Evolutionary conservation across 2,888 invertebrate species (phyloP).

Genomic region (Eristalinus aeneus): DNA sequence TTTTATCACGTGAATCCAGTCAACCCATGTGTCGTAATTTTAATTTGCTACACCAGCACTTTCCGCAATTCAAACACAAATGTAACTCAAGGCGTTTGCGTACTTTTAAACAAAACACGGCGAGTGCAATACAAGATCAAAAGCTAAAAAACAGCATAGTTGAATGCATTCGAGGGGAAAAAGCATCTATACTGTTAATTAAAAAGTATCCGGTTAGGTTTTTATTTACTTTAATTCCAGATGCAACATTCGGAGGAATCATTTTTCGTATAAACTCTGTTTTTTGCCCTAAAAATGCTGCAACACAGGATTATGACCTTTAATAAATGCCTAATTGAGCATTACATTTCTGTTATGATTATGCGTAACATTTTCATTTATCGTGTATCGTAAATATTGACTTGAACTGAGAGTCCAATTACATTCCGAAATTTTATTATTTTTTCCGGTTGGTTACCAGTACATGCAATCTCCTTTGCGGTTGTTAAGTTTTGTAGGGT

Average conservation of each 20-base stretch:
- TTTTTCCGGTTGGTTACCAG: not conserved
- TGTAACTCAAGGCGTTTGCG: not conserved
- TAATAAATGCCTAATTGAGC: not conserved
- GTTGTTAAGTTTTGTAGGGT: not conserved
- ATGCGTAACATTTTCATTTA: not conserved
- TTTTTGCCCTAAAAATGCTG: not conserved
- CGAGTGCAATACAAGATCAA: not conserved
- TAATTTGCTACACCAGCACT: not conserved
- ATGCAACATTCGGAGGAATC: conserved; percentile 1
- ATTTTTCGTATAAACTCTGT: not conserved
- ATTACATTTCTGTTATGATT: not conserved
- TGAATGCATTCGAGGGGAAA: not conserved
- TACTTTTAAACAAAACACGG: not conserved
- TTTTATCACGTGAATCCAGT: not conserved
- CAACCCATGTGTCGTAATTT: not conserved
- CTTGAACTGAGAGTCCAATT: not conserved
- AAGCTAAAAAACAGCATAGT: not conserved
- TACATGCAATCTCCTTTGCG: not conserved
- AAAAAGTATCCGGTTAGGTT: conserved; percentile 15
- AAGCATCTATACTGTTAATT: conserved; percentile 13
- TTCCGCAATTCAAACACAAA: conserved; percentile 3
- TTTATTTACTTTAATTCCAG: not conserved
- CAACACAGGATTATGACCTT: not conserved
- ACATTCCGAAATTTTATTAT: not conserved
- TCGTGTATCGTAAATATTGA: not conserved